Evolutionary conservation across 2,888 invertebrate genomes (phyloP), one percentile per base, ranked within the genome.

Genomic region (Zele albiditarsus): DNA sequence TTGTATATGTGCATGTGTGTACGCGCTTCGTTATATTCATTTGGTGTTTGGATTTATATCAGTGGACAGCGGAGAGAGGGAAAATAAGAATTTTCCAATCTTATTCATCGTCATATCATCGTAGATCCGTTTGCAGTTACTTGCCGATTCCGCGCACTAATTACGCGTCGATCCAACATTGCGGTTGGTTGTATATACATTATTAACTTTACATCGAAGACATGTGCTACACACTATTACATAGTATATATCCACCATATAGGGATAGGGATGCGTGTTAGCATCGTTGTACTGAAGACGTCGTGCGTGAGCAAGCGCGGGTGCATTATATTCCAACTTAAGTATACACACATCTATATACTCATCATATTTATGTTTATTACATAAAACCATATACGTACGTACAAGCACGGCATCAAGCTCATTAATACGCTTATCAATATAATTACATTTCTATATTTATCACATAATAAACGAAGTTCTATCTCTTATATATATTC

Each of bases 361-460:
- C 75, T 63, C 71, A 66, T 62, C 70, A 69, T 65, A 49, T 69
- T 31, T 57, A 73, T 31, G 20, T 57, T n/a, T 70, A 57, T 53
- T 53, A 20, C n/a, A 20, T 20, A 58, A 68, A 28, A 49, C 31
- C 8, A 25, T 28, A 49, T 49, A 31, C 49, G 16, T 31, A 72
- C 10, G 23, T 20, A 27, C 25, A 23, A 65, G 57, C 81, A 80
- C 81, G 78, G 77, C 80, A 80, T 80, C 80, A 79, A 78, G 81
- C 86, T 86, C 87, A 86, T 88, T 87, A 87, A 86, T 53, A 20
- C 82, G 84, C 86, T 88, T 88, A 88, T 88, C 88, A 85, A 88
- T 88, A 88, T 38, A 74, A 88, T 87, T 86, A 85, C 83, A 79
- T 86, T 86, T 85, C 85, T 87, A 85, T 85, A 86, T 85, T 86